Base-by-base conservation (phyloP, 2,888 invertebrate genomes). In the Tuta absoluta region DNA sequence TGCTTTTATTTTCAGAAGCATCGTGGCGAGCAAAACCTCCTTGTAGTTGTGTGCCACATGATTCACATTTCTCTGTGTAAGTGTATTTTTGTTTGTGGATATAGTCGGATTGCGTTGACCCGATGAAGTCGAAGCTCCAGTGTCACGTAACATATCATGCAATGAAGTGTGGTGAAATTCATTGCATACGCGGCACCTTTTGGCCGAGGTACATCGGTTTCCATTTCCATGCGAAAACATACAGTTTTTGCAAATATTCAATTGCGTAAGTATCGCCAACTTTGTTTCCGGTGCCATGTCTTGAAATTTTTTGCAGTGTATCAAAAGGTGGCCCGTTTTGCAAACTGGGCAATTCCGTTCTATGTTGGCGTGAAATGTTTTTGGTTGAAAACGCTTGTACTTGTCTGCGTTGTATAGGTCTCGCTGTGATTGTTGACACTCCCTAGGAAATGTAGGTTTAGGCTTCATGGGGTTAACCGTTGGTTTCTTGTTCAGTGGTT, bases 101-200 rank as follows among this genome's bases (percentile, higher is more conserved):
- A 5, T 48, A 17, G n/a, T 14, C 14, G 5, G n/a, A 7, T 48
- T 48, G 5, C 3, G 33, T 33, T 33, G 33, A 33, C 33, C 33
- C 33, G 33, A 33, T 33, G 33, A 33, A 4, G 33, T 8, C 33
- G 33, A 33, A 33, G 5, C 19, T 24, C n/a, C 56, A 24, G 28
- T 38, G 17, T 59, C 21, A 14, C 19, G 38, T 38, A 21, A 33
- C 33, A 37, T 37, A 7, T 62, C 66, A 28, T 68, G 68, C 17
- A 68, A 14, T n/a, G 61, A 49, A 10, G 66, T 66, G 37, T 68
- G 63, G 45, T 68, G 66, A 2, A 37, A 19, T 14, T 48, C 21
- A 37, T 64, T 57, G 37, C 68, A 66, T 24, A 59, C 23, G 41
- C 58, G 64, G 53, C 68, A 68, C 2, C 61, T 48, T 58, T 67